phyloP scores from a whole-genome alignment of 2,888 invertebrate genomes.

The Luperina nickerlii region DNA sequence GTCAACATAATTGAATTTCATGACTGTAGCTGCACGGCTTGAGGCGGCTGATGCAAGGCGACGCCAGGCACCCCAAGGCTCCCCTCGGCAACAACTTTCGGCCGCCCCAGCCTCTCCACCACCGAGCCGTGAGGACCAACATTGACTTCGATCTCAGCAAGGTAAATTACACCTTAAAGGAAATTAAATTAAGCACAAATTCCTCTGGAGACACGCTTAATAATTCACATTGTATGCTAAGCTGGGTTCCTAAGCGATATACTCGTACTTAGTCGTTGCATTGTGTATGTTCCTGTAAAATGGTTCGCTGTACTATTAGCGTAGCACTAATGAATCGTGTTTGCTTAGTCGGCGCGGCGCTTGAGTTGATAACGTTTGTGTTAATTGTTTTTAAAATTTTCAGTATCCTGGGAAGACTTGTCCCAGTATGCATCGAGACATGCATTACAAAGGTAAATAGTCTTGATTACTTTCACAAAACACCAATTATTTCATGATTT shows the following conservation, averaged over 20 bases:
- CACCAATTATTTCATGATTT: constrained; percentile 4
- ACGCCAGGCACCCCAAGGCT: constrained; percentile 95
- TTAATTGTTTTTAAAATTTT: constrained; percentile 72
- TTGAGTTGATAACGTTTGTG: constrained; percentile 51
- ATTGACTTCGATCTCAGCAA: constrained; percentile 97
- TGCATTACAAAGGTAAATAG: constrained; percentile 95
- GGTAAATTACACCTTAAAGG: constrained; percentile 81
- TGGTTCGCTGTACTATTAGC: constrained; percentile 58
- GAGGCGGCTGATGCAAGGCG: constrained; percentile 96
- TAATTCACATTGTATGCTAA: constrained; percentile 69
- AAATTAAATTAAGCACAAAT: constrained; percentile 58
- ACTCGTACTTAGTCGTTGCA: constrained; percentile 63
- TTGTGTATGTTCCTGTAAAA: constrained; percentile 62
- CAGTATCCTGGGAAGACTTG: constrained; percentile 95
- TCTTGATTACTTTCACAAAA: background rate
- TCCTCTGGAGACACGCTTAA: constrained; percentile 55
- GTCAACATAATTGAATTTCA: constrained; percentile 72
- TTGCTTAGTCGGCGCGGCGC: constrained; percentile 31
- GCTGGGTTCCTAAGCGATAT: constrained; percentile 65
- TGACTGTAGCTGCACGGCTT: constrained; percentile 94
- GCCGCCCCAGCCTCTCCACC: constrained; percentile 97
- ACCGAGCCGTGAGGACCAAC: constrained; percentile 98
- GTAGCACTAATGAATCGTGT: constrained; percentile 59
- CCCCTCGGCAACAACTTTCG: constrained; percentile 98
- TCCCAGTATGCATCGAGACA: constrained; percentile 97